Percentiles rank a stretch among this genome's conserved stretches.
phyloP scores from a whole-genome alignment of 2,888 invertebrate species.

The Pogonocherus hispidulus region DNA sequence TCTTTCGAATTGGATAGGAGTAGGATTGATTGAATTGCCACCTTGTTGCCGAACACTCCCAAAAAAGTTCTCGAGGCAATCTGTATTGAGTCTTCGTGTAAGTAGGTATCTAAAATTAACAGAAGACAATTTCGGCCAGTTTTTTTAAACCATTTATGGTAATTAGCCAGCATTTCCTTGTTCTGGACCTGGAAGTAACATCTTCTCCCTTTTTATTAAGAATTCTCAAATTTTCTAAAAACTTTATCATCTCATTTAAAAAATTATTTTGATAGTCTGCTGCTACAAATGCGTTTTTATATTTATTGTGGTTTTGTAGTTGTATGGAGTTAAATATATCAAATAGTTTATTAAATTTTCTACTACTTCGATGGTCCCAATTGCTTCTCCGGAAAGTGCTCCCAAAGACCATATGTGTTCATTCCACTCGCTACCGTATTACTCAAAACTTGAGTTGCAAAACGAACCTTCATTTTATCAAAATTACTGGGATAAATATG shows the following conservation, averaged over 20 bases:
- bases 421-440: constrained; percentile 30
- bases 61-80: constrained; percentile 52
- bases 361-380: constrained; percentile 20
- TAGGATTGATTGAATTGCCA: constrained; percentile 48
- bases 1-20: constrained; percentile 48
- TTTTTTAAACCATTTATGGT: constrained; percentile 45
- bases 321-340: constrained; percentile 21
- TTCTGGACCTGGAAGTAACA: constrained; percentile 45
- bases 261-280: constrained; percentile 40
- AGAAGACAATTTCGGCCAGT: constrained; percentile 42
- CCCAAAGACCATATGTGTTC: constrained; percentile 18
- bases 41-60: constrained; percentile 45
- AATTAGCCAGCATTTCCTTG: constrained; percentile 43
- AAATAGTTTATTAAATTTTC: constrained; percentile 30
- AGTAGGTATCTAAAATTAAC: constrained; percentile 42
- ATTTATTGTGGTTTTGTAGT: constrained; percentile 7
- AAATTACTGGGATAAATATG: constrained; percentile 26
- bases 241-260: constrained; percentile 40
- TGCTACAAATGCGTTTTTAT: constrained; percentile 35
- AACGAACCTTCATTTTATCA: constrained; percentile 26
- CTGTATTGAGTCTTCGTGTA: constrained; percentile 49
- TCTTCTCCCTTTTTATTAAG: constrained; percentile 36
- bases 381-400: constrained; percentile 27
- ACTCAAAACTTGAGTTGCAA: constrained; percentile 27
- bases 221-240: constrained; percentile 42